Conservation (phyloP, 1,140 invertebrate species). For the Leptonema lineaticorne region DNA sequence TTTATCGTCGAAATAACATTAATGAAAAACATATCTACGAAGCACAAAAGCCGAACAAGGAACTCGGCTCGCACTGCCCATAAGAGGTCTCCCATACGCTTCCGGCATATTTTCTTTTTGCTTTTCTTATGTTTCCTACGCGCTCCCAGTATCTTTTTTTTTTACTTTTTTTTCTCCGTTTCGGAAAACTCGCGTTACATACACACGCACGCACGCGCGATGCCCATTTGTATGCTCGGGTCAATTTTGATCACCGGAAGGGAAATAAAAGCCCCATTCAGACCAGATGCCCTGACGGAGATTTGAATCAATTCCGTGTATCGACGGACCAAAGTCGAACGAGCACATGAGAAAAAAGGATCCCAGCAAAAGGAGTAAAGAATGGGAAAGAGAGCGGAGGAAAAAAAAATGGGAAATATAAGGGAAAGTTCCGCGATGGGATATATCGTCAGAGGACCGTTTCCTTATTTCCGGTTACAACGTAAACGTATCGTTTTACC, state of each 20-base stretch:
- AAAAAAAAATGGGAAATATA: too few relatives aligned
- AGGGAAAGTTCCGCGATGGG: too few relatives aligned
- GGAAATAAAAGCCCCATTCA: constrained; percentile 33
- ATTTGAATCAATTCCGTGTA: constrained; percentile 37
- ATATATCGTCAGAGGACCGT: too few relatives aligned
- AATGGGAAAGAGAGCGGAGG: neutral
- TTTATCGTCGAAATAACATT: constrained; percentile 18
- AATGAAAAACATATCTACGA: constrained; percentile 17
- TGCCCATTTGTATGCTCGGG: constrained; percentile 34
- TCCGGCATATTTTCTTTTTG: constrained; percentile 18
- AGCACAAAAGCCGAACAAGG: constrained; percentile 5
- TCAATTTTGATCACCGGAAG: constrained; percentile 35
- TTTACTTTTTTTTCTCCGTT: neutral
- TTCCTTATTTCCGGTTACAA: constrained; percentile 24
- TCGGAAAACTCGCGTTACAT: neutral
- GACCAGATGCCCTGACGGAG: constrained; percentile 30
- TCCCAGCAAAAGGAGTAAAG: neutral
- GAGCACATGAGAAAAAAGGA: neutral
- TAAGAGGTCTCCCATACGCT: constrained; percentile 6
- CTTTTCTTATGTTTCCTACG: constrained; percentile 8
- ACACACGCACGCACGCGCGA: constrained; percentile 7
- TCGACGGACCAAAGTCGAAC: neutral
- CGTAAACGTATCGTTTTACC: constrained; percentile 35
- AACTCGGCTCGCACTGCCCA: neutral
- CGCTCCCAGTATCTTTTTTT: neutral